A percentile compares a stretch with the other conserved stretches of the same genome.
phyloP scores from a whole-genome alignment of 2,888 invertebrate species.

The Sthenelais limicola region DNA sequence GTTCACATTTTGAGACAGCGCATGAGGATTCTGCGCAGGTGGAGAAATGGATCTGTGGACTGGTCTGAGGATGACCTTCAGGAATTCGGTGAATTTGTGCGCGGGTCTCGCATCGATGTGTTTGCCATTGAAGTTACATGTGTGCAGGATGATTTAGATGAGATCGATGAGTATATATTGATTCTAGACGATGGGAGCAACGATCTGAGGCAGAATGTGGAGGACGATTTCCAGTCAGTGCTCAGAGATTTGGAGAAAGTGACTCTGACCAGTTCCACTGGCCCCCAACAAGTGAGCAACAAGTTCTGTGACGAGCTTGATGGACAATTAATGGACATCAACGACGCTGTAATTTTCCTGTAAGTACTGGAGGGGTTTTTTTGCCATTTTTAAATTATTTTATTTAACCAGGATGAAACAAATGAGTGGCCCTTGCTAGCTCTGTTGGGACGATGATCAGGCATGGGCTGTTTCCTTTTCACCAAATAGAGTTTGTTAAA shows the following conservation, averaged over 20 bases:
- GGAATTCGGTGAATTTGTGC: conserved; percentile 11
- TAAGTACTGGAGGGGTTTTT: not conserved
- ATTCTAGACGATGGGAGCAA: conserved; percentile 30
- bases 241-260: conserved; percentile 3
- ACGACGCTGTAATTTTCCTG: conserved; percentile 7
- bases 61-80: conserved; percentile 6
- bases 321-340: not conserved
- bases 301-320: conserved; percentile 8
- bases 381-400: no score
- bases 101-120: conserved; percentile 13
- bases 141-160: conserved; percentile 8
- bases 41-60: conserved; percentile 28
- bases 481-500: no score
- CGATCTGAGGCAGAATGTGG: conserved; percentile 23
- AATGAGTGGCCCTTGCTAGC: no score
- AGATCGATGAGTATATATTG: conserved; percentile 30
- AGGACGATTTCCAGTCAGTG: conserved; percentile 35
- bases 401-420: no score
- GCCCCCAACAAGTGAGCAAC: no score
- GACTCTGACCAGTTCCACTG: not conserved
- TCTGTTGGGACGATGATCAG: no score
- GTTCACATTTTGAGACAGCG: conserved; percentile 20
- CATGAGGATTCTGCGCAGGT: conserved; percentile 28
- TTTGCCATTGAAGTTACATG: conserved; percentile 16
- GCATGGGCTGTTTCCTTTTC: no score